Base-by-base conservation (phyloP, 2,888 invertebrate species). In the Hydroisotoma schaefferi region DNA sequence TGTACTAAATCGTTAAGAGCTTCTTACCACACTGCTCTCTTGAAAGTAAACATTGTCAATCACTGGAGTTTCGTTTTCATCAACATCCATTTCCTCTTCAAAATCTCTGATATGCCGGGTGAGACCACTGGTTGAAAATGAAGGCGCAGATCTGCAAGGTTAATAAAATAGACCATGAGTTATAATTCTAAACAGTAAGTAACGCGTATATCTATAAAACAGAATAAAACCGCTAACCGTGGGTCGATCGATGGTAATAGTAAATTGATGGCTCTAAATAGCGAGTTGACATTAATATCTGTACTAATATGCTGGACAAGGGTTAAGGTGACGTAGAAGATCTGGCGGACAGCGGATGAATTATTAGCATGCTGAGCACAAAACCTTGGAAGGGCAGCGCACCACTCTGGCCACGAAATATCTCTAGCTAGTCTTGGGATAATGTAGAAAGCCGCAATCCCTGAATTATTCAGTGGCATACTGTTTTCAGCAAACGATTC, bases 11-110 rank as follows among this genome's bases (percentile, higher is more conserved):
- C 29, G 15, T n/a, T 37, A 18, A 25, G 44, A 12, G 15, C 15
- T 27, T 27, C 28, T 29, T 53, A 63, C 61, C 55, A 56, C 48
- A 44, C 55, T 49, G 5, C 61, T 47, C 25, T 67, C 67, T 44
- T 47, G 18, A 28, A 60, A 61, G 33, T 59, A 63, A 12, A 37
- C 46, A 29, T n/a, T n/a, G 20, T 52, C 29, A 2, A 5, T 25
- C 26, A 37, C 46, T n/a, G 15, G 18, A 23, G 47, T 48, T 12
- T 56, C 56, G 8, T 56, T 48, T 22, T 57, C 49, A 37, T 63
- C 63, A n/a, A n/a, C 25, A 23, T 53, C 56, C 54, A 49, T 27
- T 23, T 59, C 55, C 25, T 53, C 53, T 15, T 56, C 56, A 8
- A 15, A 40, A 2, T 52, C 43, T 23, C 48, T 53, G 25, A 53